Conservation (phyloP, 2,113 vertebrate genomes). For the Lonchura striata region DNA sequence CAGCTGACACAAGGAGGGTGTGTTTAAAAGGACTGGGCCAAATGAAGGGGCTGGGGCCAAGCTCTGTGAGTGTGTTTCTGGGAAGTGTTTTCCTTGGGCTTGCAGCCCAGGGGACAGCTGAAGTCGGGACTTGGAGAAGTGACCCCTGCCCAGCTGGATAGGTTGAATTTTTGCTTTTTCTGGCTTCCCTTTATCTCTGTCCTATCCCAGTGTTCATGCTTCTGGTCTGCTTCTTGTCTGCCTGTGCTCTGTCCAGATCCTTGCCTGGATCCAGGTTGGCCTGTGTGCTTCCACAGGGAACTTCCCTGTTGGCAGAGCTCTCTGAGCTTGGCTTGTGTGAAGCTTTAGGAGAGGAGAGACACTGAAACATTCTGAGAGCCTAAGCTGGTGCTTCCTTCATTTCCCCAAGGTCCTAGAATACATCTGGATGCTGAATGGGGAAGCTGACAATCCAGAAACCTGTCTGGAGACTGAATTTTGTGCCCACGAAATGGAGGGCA, state of each 20-base stretch:
- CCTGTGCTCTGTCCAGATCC: background rate
- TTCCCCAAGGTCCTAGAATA: background rate
- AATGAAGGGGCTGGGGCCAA: background rate
- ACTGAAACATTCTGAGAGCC: background rate
- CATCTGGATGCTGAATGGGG: background rate
- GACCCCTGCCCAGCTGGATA: background rate
- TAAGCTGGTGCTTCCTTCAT: background rate
- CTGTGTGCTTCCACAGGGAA: background rate
- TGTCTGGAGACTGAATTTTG: background rate
- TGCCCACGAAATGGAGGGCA: background rate
- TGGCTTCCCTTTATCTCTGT: background rate
- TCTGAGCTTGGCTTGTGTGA: background rate
- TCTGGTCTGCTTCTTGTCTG: background rate
- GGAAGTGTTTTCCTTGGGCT: background rate
- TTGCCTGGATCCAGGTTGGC: background rate
- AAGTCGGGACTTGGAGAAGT: background rate
- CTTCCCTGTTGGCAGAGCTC: background rate
- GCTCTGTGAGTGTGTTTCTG: background rate
- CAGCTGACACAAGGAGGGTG: too few relatives aligned
- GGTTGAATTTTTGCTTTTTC: background rate
- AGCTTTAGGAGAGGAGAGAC: background rate
- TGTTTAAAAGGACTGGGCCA: background rate
- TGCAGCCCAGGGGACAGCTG: background rate
- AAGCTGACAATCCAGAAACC: background rate
- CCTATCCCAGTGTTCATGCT: background rate